A percentile compares a stretch with the other conserved stretches of the same genome.
These are phyloP conservation scores for Eidolon dupreanum DNA, from an alignment of 2,797 vertebrate genomes.

Conservation along the genomic window DNA sequence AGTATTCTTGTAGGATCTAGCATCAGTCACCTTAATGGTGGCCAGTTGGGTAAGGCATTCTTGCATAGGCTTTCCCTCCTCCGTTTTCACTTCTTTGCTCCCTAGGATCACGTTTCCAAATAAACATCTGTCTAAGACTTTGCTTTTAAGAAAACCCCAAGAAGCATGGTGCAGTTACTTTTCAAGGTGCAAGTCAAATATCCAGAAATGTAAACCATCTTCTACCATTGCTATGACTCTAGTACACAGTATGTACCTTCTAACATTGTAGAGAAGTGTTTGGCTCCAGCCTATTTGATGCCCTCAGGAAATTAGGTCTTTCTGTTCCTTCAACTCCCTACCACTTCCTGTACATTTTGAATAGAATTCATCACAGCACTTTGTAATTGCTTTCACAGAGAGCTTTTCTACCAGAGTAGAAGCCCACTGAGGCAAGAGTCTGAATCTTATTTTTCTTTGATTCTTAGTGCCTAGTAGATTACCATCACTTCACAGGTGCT, in stretches of 20 bases:
- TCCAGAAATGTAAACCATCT: not conserved
- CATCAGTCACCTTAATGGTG: accelerated
- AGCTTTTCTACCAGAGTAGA: not conserved
- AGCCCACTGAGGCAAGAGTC: not conserved
- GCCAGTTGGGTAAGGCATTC: not conserved
- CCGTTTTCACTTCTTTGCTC: not conserved
- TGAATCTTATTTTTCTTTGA: not conserved
- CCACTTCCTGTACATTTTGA: accelerated
- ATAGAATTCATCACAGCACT: not conserved
- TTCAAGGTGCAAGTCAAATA: not conserved
- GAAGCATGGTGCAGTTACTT: not conserved
- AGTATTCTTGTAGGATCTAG: not conserved
- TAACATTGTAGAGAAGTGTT: not conserved
- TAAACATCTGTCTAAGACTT: not conserved
- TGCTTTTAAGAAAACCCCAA: not conserved
- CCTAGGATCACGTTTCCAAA: not conserved
- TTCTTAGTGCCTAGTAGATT: not conserved
- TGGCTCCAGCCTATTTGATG: not conserved
- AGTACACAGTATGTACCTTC: accelerated
- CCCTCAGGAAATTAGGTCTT: too few relatives aligned
- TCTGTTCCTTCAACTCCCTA: not conserved
- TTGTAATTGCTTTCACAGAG: not conserved
- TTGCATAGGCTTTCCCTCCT: not conserved
- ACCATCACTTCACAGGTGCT: not conserved
- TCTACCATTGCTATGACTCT: not conserved